Percentiles rank a stretch among this genome's conserved stretches.
phyloP scores from a whole-genome alignment of 2,888 invertebrate species.

The Axea sp. region DNA sequence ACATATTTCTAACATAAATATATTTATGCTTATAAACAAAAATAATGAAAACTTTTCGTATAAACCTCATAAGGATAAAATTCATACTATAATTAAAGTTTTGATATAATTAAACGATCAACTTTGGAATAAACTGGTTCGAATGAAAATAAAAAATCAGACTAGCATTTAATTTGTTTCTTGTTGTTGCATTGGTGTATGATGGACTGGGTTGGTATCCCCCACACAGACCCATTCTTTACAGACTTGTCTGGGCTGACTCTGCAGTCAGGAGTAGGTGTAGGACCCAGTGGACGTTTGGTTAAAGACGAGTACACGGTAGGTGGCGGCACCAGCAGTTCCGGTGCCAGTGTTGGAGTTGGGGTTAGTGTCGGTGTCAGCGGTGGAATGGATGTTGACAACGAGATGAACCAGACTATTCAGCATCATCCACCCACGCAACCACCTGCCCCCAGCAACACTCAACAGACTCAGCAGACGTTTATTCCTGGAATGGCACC shows the following conservation, averaged over 20 bases:
- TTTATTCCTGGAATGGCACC: constrained; percentile 74
- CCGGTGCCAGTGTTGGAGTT: constrained; percentile 80
- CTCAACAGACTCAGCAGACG: constrained; percentile 79
- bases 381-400: constrained; percentile 82
- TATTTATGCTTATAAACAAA: no score
- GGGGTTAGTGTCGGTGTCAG: constrained; percentile 78
- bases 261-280: constrained; percentile 85
- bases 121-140: neutral
- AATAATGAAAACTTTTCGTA: no score
- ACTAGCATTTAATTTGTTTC: constrained; percentile 66
- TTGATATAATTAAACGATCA: neutral
- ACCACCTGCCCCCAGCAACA: constrained; percentile 69
- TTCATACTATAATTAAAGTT: no score
- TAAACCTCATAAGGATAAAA: no score
- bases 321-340: constrained; percentile 81
- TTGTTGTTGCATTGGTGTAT: constrained; percentile 78
- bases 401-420: constrained; percentile 84
- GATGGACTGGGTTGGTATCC: constrained; percentile 78
- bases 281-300: constrained; percentile 85
- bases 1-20: no score
- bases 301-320: constrained; percentile 96
- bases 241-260: constrained; percentile 95
- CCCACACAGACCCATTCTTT: constrained; percentile 79
- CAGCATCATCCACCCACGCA: constrained; percentile 86
- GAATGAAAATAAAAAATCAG: no score